Evolutionary conservation across 1,140 invertebrate genomes (phyloP).

Genomic region (Pogonomyrmex barbatus): DNA sequence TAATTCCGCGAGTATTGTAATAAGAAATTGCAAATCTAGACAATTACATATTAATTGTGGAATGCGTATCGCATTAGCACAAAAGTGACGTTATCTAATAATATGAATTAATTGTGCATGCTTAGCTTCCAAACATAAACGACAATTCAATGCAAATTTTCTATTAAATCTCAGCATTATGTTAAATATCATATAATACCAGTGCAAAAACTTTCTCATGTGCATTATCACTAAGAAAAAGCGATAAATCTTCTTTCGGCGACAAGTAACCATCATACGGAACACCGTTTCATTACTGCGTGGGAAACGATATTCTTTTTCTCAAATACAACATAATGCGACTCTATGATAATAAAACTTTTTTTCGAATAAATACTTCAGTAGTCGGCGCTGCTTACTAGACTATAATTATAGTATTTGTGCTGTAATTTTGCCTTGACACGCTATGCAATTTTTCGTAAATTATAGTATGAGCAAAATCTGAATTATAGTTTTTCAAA

Average conservation of each 20-base stretch:
- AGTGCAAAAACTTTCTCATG: conserved; percentile 66
- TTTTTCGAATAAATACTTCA: conserved; percentile 47
- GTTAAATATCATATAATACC: conserved; percentile 46
- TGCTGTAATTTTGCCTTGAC: conserved; percentile 14
- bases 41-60: neutral
- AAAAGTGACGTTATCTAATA: conserved; percentile 50
- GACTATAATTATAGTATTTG: conserved; percentile 35
- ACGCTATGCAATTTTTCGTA: conserved; percentile 23
- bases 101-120: conserved; percentile 28
- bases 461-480: conserved; percentile 28
- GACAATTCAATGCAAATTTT: conserved; percentile 30
- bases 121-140: conserved; percentile 44
- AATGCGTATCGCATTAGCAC: neutral
- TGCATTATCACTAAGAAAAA: conserved; percentile 53
- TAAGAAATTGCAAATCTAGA: conserved; percentile 4
- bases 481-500: conserved; percentile 35
- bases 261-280: neutral
- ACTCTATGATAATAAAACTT: conserved; percentile 26
- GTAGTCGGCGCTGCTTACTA: neutral
- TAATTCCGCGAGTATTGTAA: neutral
- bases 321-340: neutral
- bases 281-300: conserved; percentile 42
- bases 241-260: conserved; percentile 60
- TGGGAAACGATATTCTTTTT: conserved; percentile 63
- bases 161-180: conserved; percentile 44